Conservation (phyloP, 2,113 vertebrate species). For the Lipophrys pholis region DNA sequence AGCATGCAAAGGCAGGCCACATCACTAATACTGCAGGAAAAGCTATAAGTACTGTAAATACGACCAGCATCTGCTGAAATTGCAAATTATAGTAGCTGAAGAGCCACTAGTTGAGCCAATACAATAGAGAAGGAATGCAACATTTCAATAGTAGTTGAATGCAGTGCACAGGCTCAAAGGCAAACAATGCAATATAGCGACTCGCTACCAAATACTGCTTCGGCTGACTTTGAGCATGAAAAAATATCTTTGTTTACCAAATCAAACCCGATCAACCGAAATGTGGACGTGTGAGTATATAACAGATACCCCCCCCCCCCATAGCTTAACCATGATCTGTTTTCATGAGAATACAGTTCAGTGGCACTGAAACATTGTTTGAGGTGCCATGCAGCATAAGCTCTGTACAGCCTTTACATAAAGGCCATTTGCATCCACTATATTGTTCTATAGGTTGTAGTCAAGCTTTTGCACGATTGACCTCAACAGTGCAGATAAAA, state of each 20-base stretch:
- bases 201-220: background rate
- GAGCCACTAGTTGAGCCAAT: background rate
- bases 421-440: conserved; percentile 44
- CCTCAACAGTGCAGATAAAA: background rate
- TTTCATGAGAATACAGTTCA: conserved; percentile 10
- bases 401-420: conserved; percentile 49
- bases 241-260: background rate
- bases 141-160: conserved; percentile 12
- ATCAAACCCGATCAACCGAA: background rate
- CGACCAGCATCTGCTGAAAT: conserved; percentile 24
- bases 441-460: conserved; percentile 41
- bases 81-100: background rate
- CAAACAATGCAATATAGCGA: background rate
- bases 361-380: conserved; percentile 30
- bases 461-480: conserved; percentile 42
- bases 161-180: background rate
- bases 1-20: background rate
- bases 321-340: background rate
- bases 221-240: conserved; percentile 7
- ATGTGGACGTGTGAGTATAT: background rate
- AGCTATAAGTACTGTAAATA: background rate
- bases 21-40: conserved; percentile 7
- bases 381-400: conserved; percentile 16
- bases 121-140: conserved; percentile 14
- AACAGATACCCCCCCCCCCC: too few species aligned